Conservation (phyloP, 2,888 invertebrate genomes). For the Seira ritae region DNA sequence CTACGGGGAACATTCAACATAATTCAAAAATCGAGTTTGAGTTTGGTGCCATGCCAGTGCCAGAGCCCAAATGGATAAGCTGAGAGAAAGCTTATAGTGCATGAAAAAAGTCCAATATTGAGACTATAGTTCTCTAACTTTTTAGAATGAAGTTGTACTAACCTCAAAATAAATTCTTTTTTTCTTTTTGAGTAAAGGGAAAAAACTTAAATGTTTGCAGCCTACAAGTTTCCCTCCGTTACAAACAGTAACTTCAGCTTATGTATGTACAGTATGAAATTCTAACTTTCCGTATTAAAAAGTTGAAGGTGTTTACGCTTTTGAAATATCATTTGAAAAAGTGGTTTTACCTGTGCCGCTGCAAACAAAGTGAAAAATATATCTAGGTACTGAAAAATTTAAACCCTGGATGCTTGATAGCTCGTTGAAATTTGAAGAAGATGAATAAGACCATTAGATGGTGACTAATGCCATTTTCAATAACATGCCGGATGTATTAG, state of each 20-base stretch:
- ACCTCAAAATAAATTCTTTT: neutral
- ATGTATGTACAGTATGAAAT: neutral
- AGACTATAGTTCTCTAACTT: no score
- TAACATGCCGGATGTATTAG: no score
- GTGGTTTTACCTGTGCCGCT: neutral
- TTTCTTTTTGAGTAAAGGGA: neutral
- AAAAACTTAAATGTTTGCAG: slow-evolving; percentile 24
- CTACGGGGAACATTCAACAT: slow-evolving; percentile 51
- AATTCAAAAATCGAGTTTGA: slow-evolving; percentile 56
- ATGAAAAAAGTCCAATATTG: no score
- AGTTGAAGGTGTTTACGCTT: neutral
- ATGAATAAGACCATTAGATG: no score
- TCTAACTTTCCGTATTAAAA: neutral
- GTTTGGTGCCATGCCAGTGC: slow-evolving; percentile 38
- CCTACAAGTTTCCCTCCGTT: slow-evolving; percentile 24
- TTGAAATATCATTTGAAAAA: neutral
- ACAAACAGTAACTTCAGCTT: slow-evolving; percentile 5
- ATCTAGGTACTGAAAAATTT: no score
- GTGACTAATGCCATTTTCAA: no score
- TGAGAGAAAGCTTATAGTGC: slow-evolving; percentile 13
- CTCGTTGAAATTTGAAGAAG: no score
- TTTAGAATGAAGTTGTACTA: no score
- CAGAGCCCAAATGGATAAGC: slow-evolving; percentile 56
- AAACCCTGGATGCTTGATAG: no score
- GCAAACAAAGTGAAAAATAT: no score